Evolutionary conservation across 1,140 invertebrate genomes (phyloP), one percentile per base, ranked within the genome.

Genomic region (Capitella teleta): DNA sequence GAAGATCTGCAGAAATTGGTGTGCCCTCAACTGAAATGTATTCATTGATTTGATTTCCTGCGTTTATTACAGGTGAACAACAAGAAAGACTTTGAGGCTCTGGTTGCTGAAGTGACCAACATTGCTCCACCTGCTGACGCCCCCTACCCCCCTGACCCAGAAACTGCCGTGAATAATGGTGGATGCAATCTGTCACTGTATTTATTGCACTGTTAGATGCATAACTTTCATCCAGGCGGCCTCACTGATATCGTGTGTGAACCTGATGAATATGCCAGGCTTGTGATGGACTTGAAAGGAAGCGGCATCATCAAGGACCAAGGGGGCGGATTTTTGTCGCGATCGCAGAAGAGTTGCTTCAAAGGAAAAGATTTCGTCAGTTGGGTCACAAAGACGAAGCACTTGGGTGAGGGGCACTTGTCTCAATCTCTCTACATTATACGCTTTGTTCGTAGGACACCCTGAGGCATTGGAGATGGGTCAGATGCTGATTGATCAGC

Each of bases 301-400:
- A 67, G 63, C 46, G 67, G 63, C 1, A 23, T 74, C 0, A 68
- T 74, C 16, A 59, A 59, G 36, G 62, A 72, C 37, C 62, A 68
- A 47, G 43, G 65, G 8, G 34, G 53, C 10, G 41, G 63, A 2
- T 30, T 58, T n/a, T 38, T 71, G 14, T 57, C 44, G 30, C 52
- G 53, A 5, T 55, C 70, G 48, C 67, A 67, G 45, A 69, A 70
- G 34, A 62, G 67, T 1, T n/a, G n/a, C n/a, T 74, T 74, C 55
- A 61, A 51, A 41, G 72, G 70, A 6, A 63, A 64, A 44, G 65
- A 67, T 8, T 70, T 74, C 57, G 62, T 74, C 5, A 61, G 66
- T 32, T 74, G 68, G 67, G 51, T 74, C 24, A 68, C 70, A 28
- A 61, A 64, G 40, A 62, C 57, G 14, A 70, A 70, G 54, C 48